Evolutionary conservation across 2,888 invertebrate species (phyloP), one percentile per base, ranked within the genome.

Genomic region (Amphipoea lucens): DNA sequence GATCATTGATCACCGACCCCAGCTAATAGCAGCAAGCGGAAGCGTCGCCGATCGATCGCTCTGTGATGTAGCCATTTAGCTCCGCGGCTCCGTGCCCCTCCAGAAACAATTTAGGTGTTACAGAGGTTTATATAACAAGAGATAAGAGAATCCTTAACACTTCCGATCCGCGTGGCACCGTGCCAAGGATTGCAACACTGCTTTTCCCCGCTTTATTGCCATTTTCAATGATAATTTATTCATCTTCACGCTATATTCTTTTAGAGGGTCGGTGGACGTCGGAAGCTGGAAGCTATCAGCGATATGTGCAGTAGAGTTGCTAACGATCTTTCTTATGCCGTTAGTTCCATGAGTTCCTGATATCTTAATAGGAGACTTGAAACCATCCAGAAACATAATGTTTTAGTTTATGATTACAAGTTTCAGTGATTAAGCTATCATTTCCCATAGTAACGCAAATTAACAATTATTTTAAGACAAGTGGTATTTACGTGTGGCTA

Each of bases 61-160:
- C 82, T 76, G 62, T 76, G 76, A 76, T 86, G 54, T 82, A 66
- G 82, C 70, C 81, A 84, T 86, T 83, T 78, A 86, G 78, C 83
- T 77, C 65, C 67, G 78, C 29, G 74, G 80, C 77, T 63, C 62
- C 48, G 66, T 63, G 76, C 70, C 54, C 68, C 76, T 80, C 66
- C 66, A 81, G 76, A 86, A 81, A 86, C 84, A 85, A 87, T 86
- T 79, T 86, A 81, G 74, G 81, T 74, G 81, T 76, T 79, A 87
- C 72, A 81, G 82, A 89, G 85, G 87, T 85, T 89, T 89, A 89
- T 83, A 87, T 88, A 87, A 83, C 81, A 70, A 74, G 69, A 85
- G 83, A 85, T 88, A 87, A 88, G 85, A 85, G 79, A 81, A 85
- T 83, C 75, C 81, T 82, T 81, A 87, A 85, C 83, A 88, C 88